Conservation (phyloP, 2,113 vertebrate genomes). For the Hippocampus guttulatus region DNA sequence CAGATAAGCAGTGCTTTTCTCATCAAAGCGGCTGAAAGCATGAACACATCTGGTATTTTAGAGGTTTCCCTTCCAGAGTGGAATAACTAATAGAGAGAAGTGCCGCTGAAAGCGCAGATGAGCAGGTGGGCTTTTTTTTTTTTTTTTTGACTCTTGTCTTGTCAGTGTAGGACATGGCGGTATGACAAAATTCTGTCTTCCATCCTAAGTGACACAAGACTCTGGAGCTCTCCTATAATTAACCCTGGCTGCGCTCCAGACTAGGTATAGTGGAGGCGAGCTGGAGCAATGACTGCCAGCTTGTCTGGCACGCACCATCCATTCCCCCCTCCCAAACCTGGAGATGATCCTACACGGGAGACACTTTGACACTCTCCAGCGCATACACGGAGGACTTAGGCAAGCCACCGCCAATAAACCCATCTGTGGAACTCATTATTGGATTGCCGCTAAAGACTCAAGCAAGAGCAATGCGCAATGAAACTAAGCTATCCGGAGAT, state of each 20-base stretch:
- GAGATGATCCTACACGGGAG: conserved; percentile 70
- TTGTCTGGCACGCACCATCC: conserved; percentile 71
- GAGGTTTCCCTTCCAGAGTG: conserved; percentile 5
- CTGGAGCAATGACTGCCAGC: conserved; percentile 65
- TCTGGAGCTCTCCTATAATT: conserved; percentile 78
- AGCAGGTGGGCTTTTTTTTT: conserved; percentile 56
- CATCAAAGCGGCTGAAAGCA: neutral
- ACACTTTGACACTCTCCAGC: conserved; percentile 71
- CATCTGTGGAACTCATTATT: conserved; percentile 73
- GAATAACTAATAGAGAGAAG: conserved; percentile 34
- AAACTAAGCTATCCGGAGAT: conserved; percentile 29
- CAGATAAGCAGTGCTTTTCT: neutral
- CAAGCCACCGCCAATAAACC: conserved; percentile 64
- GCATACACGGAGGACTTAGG: conserved; percentile 56
- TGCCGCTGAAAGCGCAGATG: conserved; percentile 35
- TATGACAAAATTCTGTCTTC: conserved; percentile 70
- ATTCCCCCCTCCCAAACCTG: conserved; percentile 63
- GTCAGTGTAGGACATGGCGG: conserved; percentile 71
- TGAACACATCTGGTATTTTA: conserved; percentile 9
- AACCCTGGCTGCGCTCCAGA: conserved; percentile 77
- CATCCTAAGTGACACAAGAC: conserved; percentile 70
- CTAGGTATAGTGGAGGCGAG: conserved; percentile 69
- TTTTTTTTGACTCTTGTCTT: conserved; percentile 58
- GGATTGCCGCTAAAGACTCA: conserved; percentile 61
- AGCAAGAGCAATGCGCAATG: conserved; percentile 45